Percentiles rank a stretch among this genome's conserved stretches.
phyloP scores from a whole-genome alignment of 2,113 vertebrate species.

The Pelodiscus sinensis region DNA sequence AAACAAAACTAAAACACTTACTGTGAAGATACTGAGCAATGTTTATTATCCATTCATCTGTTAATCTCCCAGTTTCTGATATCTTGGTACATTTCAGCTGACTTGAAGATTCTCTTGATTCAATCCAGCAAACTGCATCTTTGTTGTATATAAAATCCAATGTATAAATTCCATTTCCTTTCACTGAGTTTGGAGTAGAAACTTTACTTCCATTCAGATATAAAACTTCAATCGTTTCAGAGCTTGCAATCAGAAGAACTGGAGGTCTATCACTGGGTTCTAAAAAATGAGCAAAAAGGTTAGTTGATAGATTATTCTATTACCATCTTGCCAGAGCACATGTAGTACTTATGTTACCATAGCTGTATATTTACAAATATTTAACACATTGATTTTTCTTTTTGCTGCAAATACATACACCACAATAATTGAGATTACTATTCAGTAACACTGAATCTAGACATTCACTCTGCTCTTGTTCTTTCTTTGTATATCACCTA shows the following conservation, averaged over 20 bases:
- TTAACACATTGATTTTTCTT: conserved; percentile 17
- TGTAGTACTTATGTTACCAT: background rate
- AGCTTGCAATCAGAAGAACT: conserved; percentile 85
- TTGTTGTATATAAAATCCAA: conserved; percentile 89
- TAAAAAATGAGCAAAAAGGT: conserved; percentile 64
- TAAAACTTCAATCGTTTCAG: conserved; percentile 85
- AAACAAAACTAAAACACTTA: conserved; percentile 73
- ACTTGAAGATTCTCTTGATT: conserved; percentile 84
- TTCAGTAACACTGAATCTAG: conserved; percentile 22
- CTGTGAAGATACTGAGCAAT: conserved; percentile 87
- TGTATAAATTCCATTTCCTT: conserved; percentile 84
- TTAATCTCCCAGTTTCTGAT: conserved; percentile 79
- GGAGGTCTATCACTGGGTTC: conserved; percentile 88
- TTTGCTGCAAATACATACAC: background rate
- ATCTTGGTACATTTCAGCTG: conserved; percentile 87
- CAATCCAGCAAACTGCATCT: conserved; percentile 91
- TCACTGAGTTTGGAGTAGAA: conserved; percentile 76
- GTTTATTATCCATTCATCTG: conserved; percentile 84
- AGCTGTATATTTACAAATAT: conserved; percentile 9
- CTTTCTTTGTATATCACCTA: background rate
- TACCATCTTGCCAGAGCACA: background rate
- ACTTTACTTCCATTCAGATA: conserved; percentile 88
- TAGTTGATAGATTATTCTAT: background rate
- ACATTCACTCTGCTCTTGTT: conserved; percentile 27
- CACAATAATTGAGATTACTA: background rate